A percentile compares a stretch with the other conserved stretches of the same genome.
Evolutionary conservation across 2,888 invertebrate genomes (phyloP).

Genomic region (Drosophila tripunctata): DNA sequence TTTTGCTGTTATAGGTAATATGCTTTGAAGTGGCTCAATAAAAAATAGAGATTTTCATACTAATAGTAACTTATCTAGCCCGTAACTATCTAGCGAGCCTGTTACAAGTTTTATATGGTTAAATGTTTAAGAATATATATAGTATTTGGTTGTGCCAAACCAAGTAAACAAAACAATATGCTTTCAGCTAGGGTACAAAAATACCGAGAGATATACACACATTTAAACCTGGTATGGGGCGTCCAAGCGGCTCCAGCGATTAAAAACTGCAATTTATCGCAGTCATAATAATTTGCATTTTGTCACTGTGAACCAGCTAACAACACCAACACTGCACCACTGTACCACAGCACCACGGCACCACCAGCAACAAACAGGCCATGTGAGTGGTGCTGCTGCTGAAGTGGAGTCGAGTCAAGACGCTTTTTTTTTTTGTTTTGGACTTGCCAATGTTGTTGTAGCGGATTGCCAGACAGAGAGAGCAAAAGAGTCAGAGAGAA

Average conservation of each 20-base stretch:
- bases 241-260: conserved; percentile 62
- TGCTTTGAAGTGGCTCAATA: no score
- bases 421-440: no score
- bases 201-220: conserved; percentile 26
- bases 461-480: not conserved
- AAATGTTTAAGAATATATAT: no score
- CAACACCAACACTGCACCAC: conserved; percentile 20
- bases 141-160: no score
- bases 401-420: conserved; percentile 20
- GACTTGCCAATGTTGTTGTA: conserved; percentile 20
- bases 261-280: conserved; percentile 79
- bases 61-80: no score
- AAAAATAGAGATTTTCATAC: no score
- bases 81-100: no score
- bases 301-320: conserved; percentile 68
- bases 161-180: no score
- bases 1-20: no score
- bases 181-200: no score
- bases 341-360: conserved; percentile 13
- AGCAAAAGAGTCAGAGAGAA: no score
- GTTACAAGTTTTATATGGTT: no score
- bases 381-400: conserved; percentile 17
- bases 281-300: conserved; percentile 79
- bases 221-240: conserved; percentile 49
- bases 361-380: conserved; percentile 1